Evolutionary conservation across 2,113 vertebrate genomes (phyloP), one percentile per base, ranked within the genome.

Genomic region (Synodontis membranacea): DNA sequence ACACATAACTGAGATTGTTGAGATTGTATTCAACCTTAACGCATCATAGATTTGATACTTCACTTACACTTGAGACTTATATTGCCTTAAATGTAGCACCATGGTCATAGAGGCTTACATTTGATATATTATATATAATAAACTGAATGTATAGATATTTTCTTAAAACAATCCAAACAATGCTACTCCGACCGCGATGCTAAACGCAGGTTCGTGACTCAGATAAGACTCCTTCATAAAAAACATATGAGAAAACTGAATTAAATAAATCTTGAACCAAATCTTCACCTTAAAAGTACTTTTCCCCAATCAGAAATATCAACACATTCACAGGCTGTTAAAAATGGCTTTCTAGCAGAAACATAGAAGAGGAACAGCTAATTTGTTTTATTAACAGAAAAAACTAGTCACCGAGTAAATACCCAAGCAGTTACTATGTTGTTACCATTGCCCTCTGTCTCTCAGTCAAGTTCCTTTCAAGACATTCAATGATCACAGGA

Each of bases 401-500:
- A 48, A 11, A 34, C 2, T 25, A 28, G 34, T 12, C 21, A 14
- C 0, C 25, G 2, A 56, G 34, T 25, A 39, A 37, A 31, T 25
- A 5, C 21, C 5, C 8, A 50, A 31, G 17, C 25, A 23, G 11
- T 58, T 25, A 80, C 8, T 7, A 2, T 94, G 86, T 72, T 91
- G 9, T 56, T 25, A 52, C 28, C 91, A 79, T 96, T 96, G 37
- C 93, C 95, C 37, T 97, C 94, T 88, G 31, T 23, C 78, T 80
- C 54, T 39, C 23, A 23, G 21, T 94, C 92, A 88, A 98, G 94
- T 86, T 94, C 97, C 93, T 97, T 96, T 96, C 96, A 44, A 99
- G 94, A 88, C 97, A 99, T 93, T 97, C 96, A 86, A 96, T 92
- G 86, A 98, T 86, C 80, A 98, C 37, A 15, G 98, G 97, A 66